phyloP scores from a whole-genome alignment of 2,113 vertebrate species.

The Nibea coibor region DNA sequence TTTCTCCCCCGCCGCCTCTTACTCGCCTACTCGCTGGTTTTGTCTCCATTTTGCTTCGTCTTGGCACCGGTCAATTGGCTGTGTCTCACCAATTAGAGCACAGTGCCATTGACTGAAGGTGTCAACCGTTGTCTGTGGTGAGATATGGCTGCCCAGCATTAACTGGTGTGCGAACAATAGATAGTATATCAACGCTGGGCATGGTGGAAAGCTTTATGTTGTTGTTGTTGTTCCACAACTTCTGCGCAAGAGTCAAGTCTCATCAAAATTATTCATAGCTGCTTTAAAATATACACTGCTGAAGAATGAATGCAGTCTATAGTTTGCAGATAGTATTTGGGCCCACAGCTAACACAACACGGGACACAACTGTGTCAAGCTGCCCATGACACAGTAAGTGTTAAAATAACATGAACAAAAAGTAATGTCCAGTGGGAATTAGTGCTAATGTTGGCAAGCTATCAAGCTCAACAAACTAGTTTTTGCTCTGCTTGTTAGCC shows the following conservation, averaged over 20 bases:
- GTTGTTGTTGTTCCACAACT: not conserved
- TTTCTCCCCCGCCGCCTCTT: conserved; percentile 22
- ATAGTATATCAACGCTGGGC: not conserved
- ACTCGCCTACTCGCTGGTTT: not conserved
- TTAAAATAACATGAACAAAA: too few species aligned
- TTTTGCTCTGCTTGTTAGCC: too few species aligned
- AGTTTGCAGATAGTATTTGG: too few species aligned
- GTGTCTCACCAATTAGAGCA: conserved; percentile 55
- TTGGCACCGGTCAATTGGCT: conserved; percentile 48
- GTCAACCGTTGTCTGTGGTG: conserved; percentile 52
- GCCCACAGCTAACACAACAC: too few species aligned
- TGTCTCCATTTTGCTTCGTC: conserved; percentile 19
- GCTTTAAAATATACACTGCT: not conserved
- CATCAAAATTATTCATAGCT: not conserved
- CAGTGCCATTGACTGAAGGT: conserved; percentile 54
- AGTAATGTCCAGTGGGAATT: not conserved
- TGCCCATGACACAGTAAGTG: too few species aligned
- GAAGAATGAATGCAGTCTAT: too few species aligned
- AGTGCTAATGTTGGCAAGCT: not conserved
- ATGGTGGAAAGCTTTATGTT: not conserved
- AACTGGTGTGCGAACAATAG: conserved; percentile 21
- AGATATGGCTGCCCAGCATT: conserved; percentile 38
- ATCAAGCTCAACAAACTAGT: too few species aligned
- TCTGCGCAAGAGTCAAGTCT: too few species aligned
- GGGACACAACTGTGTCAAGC: too few species aligned